Conservation (phyloP, 2,797 vertebrate species). For the Silurus lanzhouensis region DNA sequence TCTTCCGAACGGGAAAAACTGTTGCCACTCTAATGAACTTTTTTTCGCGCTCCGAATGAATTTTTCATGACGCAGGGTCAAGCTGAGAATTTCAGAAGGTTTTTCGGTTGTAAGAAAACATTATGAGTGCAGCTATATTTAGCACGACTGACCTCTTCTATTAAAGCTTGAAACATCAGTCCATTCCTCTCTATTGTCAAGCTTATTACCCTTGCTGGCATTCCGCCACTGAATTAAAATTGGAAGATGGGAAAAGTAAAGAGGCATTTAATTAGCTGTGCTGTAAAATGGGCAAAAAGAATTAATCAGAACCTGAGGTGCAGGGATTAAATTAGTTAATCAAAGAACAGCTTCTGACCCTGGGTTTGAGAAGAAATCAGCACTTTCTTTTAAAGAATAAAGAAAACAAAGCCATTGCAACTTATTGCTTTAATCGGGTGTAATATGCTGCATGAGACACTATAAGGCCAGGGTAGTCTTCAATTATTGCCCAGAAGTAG, state of each 20-base stretch:
- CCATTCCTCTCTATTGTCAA: slow-evolving; percentile 39
- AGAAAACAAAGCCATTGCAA: slow-evolving; percentile 42
- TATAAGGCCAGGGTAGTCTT: slow-evolving; percentile 16
- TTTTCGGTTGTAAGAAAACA: neutral
- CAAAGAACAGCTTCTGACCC: slow-evolving; percentile 54
- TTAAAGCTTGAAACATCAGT: slow-evolving; percentile 45
- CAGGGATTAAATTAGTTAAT: slow-evolving; percentile 54
- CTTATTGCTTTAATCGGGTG: slow-evolving; percentile 38
- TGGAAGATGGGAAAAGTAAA: slow-evolving; percentile 52
- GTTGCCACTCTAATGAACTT: slow-evolving; percentile 59
- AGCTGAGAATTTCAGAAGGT: slow-evolving; percentile 24
- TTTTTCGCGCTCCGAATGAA: slow-evolving; percentile 51
- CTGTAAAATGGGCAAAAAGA: slow-evolving; percentile 48
- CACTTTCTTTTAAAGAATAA: slow-evolving; percentile 22
- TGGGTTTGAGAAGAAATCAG: slow-evolving; percentile 32
- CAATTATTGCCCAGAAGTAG: slow-evolving; percentile 43
- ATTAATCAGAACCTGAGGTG: slow-evolving; percentile 55
- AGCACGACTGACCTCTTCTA: slow-evolving; percentile 49
- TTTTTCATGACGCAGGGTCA: slow-evolving; percentile 45
- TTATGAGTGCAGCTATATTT: slow-evolving; percentile 29
- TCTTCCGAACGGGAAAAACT: slow-evolving; percentile 52
- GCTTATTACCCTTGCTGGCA: slow-evolving; percentile 62
- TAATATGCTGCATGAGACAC: slow-evolving; percentile 34
- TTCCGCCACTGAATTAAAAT: slow-evolving; percentile 56
- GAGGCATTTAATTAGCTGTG: slow-evolving; percentile 58